phyloP scores from a whole-genome alignment of 2,888 invertebrate species.

The Netelia melanura region DNA sequence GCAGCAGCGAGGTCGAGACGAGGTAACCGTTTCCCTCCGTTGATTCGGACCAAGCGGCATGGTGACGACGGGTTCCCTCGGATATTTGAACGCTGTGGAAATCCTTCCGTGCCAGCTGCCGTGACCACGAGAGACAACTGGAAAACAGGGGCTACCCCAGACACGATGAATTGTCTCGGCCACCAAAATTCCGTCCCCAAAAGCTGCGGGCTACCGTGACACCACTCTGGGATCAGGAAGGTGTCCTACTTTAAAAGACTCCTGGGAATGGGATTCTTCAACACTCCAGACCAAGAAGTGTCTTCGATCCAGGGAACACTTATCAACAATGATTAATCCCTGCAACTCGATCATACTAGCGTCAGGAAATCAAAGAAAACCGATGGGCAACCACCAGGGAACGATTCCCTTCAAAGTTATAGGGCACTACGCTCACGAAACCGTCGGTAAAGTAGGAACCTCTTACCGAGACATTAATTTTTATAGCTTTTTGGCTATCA shows the following conservation, averaged over 20 bases:
- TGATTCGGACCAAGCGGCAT: slow-evolving; percentile 45
- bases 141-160: slow-evolving; percentile 7
- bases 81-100: slow-evolving; percentile 6
- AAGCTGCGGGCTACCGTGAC: background rate
- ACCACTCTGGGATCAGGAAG: background rate
- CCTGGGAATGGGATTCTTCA: no score
- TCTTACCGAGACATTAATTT: no score
- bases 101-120: slow-evolving; percentile 38
- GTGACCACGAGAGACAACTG: slow-evolving; percentile 23
- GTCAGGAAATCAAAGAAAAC: no score
- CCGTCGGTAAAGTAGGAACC: no score
- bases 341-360: no score
- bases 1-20: slow-evolving; percentile 36
- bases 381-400: no score
- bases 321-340: no score
- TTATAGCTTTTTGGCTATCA: background rate
- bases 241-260: no score
- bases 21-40: background rate
- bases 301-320: no score
- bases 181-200: slow-evolving; percentile 15
- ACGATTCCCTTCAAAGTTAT: no score
- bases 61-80: slow-evolving; percentile 7
- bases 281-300: no score
- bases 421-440: no score
- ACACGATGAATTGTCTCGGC: slow-evolving; percentile 35